A percentile compares a stretch with the other conserved stretches of the same genome.
Conservation (phyloP, 2,888 invertebrate species). For the Hartigia nigra region DNA sequence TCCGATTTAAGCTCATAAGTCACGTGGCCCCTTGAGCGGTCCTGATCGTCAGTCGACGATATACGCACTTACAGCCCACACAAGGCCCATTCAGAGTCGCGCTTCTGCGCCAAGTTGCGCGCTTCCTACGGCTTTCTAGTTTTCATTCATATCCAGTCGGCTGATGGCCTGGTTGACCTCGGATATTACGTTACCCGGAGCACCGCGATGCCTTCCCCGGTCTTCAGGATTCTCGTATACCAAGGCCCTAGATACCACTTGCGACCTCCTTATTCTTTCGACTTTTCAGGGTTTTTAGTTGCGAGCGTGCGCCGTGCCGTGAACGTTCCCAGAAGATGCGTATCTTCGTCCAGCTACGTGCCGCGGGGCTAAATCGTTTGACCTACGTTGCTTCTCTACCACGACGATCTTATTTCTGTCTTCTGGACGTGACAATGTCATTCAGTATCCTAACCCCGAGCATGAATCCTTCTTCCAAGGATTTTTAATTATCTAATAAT, state of each 20-base stretch:
- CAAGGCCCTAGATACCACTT: neutral
- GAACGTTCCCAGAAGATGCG: conserved; percentile 55
- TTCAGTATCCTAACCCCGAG: neutral
- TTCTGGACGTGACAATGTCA: conserved; percentile 4
- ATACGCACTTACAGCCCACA: conserved; percentile 30
- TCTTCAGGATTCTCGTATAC: neutral
- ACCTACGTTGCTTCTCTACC: conserved; percentile 23
- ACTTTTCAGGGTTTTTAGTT: conserved; percentile 6
- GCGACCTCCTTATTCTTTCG: neutral
- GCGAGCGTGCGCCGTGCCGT: neutral
- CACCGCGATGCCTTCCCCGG: neutral
- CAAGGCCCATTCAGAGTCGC: conserved; percentile 50
- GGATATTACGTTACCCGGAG: conserved; percentile 54
- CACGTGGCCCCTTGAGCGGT: conserved; percentile 18
- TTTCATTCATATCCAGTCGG: conserved; percentile 60
- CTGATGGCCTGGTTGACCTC: conserved; percentile 57
- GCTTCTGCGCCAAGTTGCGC: conserved; percentile 39
- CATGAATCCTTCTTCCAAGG: neutral
- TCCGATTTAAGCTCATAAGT: conserved; percentile 31
- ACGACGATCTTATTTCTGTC: neutral
- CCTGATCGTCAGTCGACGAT: conserved; percentile 30
- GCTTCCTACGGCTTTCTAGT: conserved; percentile 38
- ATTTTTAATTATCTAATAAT: neutral
- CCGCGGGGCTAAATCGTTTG: conserved; percentile 50
- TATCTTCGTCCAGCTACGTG: conserved; percentile 51